phyloP scores from a whole-genome alignment of 2,113 vertebrate genomes.

The Colistium nudipinnis region DNA sequence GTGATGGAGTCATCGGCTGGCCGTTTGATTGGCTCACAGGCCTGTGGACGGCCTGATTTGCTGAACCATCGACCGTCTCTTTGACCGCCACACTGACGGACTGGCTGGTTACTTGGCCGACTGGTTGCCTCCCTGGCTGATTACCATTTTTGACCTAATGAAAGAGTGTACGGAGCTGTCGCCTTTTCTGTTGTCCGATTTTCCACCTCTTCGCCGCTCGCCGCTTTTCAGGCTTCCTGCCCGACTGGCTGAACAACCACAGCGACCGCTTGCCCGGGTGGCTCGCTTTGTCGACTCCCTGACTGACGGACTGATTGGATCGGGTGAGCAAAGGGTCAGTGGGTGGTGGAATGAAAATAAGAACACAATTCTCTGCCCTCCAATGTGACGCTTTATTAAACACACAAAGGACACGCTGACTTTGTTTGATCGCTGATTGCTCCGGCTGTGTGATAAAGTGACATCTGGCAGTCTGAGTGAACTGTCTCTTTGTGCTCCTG shows the following conservation, averaged over 20 bases:
- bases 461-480: constrained; percentile 15
- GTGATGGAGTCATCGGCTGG: constrained; percentile 29
- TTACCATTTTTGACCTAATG: neutral
- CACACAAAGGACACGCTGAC: constrained; percentile 16
- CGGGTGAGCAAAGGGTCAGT: constrained; percentile 44
- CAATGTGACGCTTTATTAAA: constrained; percentile 33
- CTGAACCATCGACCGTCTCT: constrained; percentile 5
- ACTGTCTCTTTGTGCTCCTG: constrained; percentile 10
- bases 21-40: constrained; percentile 22
- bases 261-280: constrained; percentile 34
- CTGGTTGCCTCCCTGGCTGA: neutral
- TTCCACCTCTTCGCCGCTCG: constrained; percentile 1
- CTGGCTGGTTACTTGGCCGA: constrained; percentile 11
- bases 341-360: constrained; percentile 46
- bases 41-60: constrained; percentile 22
- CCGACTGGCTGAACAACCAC: constrained; percentile 16
- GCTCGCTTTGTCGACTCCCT: constrained; percentile 31
- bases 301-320: constrained; percentile 40
- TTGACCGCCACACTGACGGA: neutral
- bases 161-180: neutral
- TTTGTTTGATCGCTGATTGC: constrained; percentile 23
- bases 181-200: neutral
- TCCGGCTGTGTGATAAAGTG: constrained; percentile 3
- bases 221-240: constrained; percentile 39
- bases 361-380: constrained; percentile 22